Evolutionary conservation across 2,888 invertebrate genomes (phyloP).

Genomic region (Aleiodes testaceus): DNA sequence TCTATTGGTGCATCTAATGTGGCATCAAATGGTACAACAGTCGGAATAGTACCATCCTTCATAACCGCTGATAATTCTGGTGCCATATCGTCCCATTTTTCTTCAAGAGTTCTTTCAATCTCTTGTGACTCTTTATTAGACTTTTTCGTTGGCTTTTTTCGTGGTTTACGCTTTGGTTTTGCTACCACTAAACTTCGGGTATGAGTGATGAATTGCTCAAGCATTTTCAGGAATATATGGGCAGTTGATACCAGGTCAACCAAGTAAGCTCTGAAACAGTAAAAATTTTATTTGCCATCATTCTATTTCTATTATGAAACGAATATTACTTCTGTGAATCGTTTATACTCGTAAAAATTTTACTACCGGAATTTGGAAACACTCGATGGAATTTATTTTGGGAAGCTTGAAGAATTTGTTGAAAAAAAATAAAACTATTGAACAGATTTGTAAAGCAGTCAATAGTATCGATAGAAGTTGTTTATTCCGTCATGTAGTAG

Average conservation of each 20-base stretch:
- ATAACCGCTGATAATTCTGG: conserved; percentile 79
- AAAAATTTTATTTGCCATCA: conserved; percentile 32
- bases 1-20: conserved; percentile 88
- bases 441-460: conserved; percentile 45
- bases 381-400: background rate
- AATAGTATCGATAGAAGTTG: conserved; percentile 61
- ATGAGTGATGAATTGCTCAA: conserved; percentile 77
- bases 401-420: conserved; percentile 1
- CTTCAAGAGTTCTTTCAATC: conserved; percentile 72
- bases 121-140: conserved; percentile 52
- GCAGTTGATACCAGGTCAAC: conserved; percentile 91
- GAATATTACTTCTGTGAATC: too few relatives aligned
- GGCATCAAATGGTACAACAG: conserved; percentile 88
- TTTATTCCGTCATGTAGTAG: conserved; percentile 62
- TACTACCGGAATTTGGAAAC: too few relatives aligned
- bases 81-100: conserved; percentile 80
- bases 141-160: conserved; percentile 48
- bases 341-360: too few relatives aligned
- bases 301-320: too few relatives aligned
- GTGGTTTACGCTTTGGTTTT: conserved; percentile 73
- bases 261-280: conserved; percentile 80
- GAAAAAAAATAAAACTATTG: conserved; percentile 54
- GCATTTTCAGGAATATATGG: conserved; percentile 92
- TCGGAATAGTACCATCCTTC: conserved; percentile 76
- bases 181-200: conserved; percentile 79